phyloP scores from a whole-genome alignment of 2,797 vertebrate genomes.

The Gastrophryne carolinensis region DNA sequence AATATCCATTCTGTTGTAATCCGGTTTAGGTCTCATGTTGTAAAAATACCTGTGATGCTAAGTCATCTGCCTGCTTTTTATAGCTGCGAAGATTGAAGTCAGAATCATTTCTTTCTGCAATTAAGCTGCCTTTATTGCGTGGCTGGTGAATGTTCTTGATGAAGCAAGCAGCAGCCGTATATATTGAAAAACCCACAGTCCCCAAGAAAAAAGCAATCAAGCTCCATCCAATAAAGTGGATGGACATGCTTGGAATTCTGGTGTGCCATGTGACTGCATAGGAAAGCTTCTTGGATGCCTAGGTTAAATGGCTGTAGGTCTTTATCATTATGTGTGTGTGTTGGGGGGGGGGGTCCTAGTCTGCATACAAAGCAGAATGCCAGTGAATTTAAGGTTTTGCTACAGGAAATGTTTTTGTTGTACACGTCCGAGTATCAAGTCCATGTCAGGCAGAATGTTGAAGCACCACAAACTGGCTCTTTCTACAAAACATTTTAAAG shows the following conservation, averaged over 20 bases:
- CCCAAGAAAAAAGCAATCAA: conserved; percentile 1
- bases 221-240: not conserved
- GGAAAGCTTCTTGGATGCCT: too few relatives aligned
- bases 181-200: not conserved
- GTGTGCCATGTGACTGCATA: not conserved
- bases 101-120: conserved; percentile 5
- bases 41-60: not conserved
- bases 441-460: too few relatives aligned
- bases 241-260: not conserved
- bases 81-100: not conserved
- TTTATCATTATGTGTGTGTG: too few relatives aligned
- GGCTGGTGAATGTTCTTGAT: not conserved
- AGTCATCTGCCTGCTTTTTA: conserved; percentile 6
- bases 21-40: not conserved
- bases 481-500: too few relatives aligned
- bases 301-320: too few relatives aligned
- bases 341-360: too few relatives aligned
- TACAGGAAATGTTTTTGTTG: too few relatives aligned
- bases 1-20: not conserved
- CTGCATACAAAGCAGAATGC: too few relatives aligned
- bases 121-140: not conserved
- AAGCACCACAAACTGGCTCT: too few relatives aligned
- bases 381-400: too few relatives aligned
- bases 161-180: conserved; percentile 4
- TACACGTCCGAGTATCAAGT: too few relatives aligned